Evolutionary conservation across 2,113 vertebrate species (phyloP).

Genomic region (Dryoscopus gambensis): DNA sequence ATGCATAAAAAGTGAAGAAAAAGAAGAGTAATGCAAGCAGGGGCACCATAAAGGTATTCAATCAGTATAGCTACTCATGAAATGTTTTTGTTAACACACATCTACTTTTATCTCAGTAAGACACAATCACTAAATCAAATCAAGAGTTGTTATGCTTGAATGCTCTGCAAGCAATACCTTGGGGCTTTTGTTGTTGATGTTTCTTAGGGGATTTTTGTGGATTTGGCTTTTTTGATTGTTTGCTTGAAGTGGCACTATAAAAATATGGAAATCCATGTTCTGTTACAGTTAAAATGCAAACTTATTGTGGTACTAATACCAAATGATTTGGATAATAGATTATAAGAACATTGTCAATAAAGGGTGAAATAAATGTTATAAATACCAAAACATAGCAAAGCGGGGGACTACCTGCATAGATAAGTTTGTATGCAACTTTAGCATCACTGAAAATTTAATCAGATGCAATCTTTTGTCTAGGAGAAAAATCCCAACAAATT

Average conservation of each 20-base stretch:
- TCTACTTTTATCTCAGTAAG: neutral
- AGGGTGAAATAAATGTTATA: neutral
- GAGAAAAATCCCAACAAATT: neutral
- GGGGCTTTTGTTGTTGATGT: neutral
- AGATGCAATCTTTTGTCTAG: neutral
- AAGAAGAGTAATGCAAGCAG: neutral
- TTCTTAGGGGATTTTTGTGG: neutral
- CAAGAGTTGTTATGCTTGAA: neutral
- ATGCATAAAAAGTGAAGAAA: neutral
- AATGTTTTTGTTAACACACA: neutral
- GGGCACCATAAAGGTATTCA: neutral
- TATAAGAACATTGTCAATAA: neutral
- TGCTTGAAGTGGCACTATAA: neutral
- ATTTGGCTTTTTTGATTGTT: neutral
- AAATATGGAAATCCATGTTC: neutral
- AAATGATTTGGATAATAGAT: neutral
- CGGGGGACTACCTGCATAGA: neutral
- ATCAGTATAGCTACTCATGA: neutral
- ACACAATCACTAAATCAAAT: neutral
- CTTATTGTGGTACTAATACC: neutral
- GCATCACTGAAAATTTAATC: neutral
- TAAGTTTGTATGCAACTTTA: neutral
- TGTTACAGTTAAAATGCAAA: neutral
- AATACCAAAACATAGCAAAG: neutral
- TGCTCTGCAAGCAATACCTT: neutral